A percentile compares a stretch with the other conserved stretches of the same genome.
These are phyloP conservation scores for Hoplodrina ambigua DNA, from an alignment of 2,888 invertebrate genomes.

Conservation along the genomic window DNA sequence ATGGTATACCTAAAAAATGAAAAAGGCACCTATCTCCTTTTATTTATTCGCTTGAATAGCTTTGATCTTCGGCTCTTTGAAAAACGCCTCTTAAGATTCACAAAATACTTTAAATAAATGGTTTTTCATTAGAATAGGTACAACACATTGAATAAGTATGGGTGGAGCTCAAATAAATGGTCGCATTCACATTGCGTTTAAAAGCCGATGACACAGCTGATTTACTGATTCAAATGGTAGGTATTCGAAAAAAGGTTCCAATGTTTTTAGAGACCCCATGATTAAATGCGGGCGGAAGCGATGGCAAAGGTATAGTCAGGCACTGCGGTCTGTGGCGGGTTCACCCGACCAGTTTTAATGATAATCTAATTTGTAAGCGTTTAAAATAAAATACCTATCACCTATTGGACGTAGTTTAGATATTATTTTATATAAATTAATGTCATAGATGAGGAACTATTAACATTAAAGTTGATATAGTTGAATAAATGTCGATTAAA, in stretches of 20 bases:
- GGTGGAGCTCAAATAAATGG: conserved; percentile 67
- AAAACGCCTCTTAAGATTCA: conserved; percentile 75
- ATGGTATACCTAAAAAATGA: conserved; percentile 64
- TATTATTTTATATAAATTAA: not conserved
- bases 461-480: too few species aligned
- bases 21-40: conserved; percentile 70
- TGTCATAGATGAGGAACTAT: not conserved
- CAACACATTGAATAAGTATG: conserved; percentile 64
- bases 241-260: conserved; percentile 39
- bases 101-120: conserved; percentile 75
- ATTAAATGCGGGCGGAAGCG: conserved; percentile 45
- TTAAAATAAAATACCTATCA: not conserved
- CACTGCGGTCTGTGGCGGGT: not conserved
- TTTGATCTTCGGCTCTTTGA: conserved; percentile 80
- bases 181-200: conserved; percentile 47
- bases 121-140: conserved; percentile 67
- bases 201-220: conserved; percentile 53
- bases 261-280: conserved; percentile 47
- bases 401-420: not conserved
- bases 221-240: conserved; percentile 32
- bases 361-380: not conserved
- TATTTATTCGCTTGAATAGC: conserved; percentile 78
- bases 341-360: conserved; percentile 10
- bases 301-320: conserved; percentile 23
- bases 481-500: not conserved